These are phyloP conservation scores for Hydrocynus forskahlii DNA, from an alignment of 2,797 vertebrate species.

Conservation along the genomic window DNA sequence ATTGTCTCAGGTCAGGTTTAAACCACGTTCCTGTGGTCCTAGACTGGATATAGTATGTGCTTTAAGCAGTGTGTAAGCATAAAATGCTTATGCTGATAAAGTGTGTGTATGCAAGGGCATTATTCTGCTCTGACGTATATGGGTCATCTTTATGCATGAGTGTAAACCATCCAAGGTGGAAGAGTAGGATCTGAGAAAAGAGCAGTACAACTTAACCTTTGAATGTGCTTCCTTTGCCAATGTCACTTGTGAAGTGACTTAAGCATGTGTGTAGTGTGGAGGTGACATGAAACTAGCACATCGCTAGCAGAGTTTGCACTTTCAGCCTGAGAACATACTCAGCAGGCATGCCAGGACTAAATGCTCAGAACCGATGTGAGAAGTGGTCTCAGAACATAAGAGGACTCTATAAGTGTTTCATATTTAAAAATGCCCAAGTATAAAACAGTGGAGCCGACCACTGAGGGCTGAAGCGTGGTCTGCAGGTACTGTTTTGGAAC, in stretches of 20 bases:
- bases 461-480: constrained; percentile 26
- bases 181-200: neutral
- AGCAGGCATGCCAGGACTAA: neutral
- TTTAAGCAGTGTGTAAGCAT: neutral
- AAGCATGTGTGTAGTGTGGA: neutral
- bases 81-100: neutral
- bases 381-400: constrained; percentile 2
- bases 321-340: neutral
- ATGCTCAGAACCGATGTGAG: constrained; percentile 10
- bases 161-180: neutral
- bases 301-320: neutral
- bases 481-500: constrained; percentile 26
- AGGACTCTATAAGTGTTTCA: constrained; percentile 2
- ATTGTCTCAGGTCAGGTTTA: neutral
- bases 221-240: neutral
- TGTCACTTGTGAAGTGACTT: neutral
- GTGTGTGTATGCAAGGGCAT: neutral
- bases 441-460: constrained; percentile 1
- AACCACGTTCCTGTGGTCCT: neutral
- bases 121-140: neutral
- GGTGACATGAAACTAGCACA: constrained; percentile 1
- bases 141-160: neutral
- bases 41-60: neutral
- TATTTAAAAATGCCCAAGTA: constrained; percentile 7
- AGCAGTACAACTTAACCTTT: neutral